These are phyloP conservation scores for Eumeta japonica DNA, from an alignment of 1,140 invertebrate genomes.

Conservation along the genomic window DNA sequence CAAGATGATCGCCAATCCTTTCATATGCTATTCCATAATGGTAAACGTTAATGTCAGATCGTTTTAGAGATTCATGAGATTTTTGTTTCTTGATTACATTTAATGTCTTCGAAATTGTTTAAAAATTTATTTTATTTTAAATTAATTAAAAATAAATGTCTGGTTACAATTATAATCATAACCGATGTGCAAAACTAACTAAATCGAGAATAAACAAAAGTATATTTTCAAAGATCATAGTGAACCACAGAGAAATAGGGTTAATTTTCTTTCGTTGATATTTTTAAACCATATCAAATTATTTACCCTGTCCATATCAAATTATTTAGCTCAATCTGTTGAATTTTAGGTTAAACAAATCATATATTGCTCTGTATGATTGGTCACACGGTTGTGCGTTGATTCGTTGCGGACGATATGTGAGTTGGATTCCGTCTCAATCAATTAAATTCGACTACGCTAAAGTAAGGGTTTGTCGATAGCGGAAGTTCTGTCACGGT, in stretches of 20 bases:
- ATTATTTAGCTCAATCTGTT: slow-evolving; percentile 40
- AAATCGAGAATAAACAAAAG: too few relatives aligned
- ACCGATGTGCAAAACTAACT: too few relatives aligned
- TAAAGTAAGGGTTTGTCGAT: background rate
- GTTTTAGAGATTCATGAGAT: too few relatives aligned
- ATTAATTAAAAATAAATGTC: background rate
- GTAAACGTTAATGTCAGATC: too few relatives aligned
- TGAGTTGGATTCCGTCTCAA: slow-evolving; percentile 41
- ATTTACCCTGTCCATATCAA: background rate
- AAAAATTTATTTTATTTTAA: too few relatives aligned
- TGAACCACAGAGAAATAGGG: too few relatives aligned
- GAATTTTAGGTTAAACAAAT: slow-evolving; percentile 31
- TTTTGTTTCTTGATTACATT: too few relatives aligned
- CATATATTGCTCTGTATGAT: slow-evolving; percentile 21
- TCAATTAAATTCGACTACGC: too few relatives aligned
- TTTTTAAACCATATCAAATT: background rate
- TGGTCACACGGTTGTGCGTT: slow-evolving; percentile 41
- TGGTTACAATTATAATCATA: background rate
- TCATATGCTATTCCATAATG: background rate
- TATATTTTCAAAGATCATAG: too few relatives aligned
- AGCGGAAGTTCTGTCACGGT: slow-evolving; percentile 4
- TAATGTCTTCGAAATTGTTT: too few relatives aligned
- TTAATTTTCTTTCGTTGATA: background rate
- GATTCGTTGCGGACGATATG: slow-evolving; percentile 28
- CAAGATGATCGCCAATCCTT: background rate